Evolutionary conservation across 2,113 vertebrate genomes (phyloP).

Genomic region (Phodopus roborovskii): DNA sequence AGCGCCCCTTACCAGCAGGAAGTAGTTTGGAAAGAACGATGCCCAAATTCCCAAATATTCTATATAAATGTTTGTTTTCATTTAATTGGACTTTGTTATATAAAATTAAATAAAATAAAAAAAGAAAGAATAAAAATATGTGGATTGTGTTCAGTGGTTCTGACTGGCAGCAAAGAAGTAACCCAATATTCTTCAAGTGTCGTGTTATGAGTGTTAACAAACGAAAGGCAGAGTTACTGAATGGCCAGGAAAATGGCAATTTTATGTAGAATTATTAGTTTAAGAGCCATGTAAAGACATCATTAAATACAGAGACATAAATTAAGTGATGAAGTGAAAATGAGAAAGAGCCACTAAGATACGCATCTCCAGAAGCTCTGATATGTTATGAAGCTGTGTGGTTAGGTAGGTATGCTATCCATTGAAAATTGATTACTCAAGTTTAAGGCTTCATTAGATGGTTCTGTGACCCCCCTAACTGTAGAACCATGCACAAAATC

Average conservation of each 20-base stretch:
- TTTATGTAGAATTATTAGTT: not conserved
- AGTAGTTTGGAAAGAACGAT: too few species aligned
- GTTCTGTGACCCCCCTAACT: not conserved
- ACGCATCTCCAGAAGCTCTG: not conserved
- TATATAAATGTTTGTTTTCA: too few species aligned
- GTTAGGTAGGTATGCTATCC: not conserved
- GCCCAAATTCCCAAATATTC: too few species aligned
- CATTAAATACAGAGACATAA: not conserved
- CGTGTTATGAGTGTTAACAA: not conserved
- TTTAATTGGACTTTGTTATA: too few species aligned
- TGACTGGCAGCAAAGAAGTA: constrained; percentile 39
- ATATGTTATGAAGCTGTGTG: not conserved
- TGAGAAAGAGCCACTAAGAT: not conserved
- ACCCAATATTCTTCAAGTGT: not conserved
- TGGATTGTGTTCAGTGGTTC: not conserved
- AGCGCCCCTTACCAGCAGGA: too few species aligned
- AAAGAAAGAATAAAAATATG: constrained; percentile 8
- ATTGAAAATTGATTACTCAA: not conserved
- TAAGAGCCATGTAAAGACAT: not conserved
- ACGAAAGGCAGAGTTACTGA: not conserved
- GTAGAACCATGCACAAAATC: not conserved
- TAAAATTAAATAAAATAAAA: too few species aligned
- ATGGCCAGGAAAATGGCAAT: not conserved
- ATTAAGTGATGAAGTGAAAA: not conserved
- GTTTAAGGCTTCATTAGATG: not conserved